Evolutionary conservation across 2,797 vertebrate species (phyloP), one percentile per base, ranked within the genome.

Genomic region (Neostethus bicornis): DNA sequence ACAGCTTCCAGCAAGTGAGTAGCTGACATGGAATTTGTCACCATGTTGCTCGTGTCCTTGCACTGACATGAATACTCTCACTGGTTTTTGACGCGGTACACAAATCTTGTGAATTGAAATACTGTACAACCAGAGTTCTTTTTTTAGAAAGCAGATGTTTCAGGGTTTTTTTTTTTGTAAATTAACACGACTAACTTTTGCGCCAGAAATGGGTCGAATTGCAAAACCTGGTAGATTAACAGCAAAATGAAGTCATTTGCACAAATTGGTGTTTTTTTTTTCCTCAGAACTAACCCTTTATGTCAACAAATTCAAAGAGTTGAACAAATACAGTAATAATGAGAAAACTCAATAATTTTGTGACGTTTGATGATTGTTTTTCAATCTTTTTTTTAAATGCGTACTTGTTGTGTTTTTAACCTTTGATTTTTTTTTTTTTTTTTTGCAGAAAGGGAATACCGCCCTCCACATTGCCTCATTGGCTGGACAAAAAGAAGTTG

Each of bases 381-480:
- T 77, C 1, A 19, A 31, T 5, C 12, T n/a, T n/a, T n/a, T n/a
- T n/a, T n/a, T 23, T 25, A 17, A 2, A 47, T 14, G 14, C 10
- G 34, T 28, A 47, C 16, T 53, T 37, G 2, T 29, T 38, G 21
- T 5, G 58, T 4, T 3, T 19, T 5, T n/a, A 48, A 38, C 55
- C 11, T 9, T 11, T 43, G n/a, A 45, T 60, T 69, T 26, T 51
- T 53, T 49, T 62, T 16, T 70, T 60, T 69, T 26, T 51, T 53
- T 49, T 62, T 16, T 70, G 13, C 89, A 99, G 97, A 99, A 99
- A 88, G 97, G 97, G 61, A 99, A 99, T 79, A 96, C 95, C 2
- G 96, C 97, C 34, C 93, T 99, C 16, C 97, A 99, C 66, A 99
- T 99, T n/a, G 95, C 97, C 9, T 95, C 95, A 7, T 58, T 99